phyloP scores from a whole-genome alignment of 1,140 invertebrate species.

The Caligus rogercresseyi region DNA sequence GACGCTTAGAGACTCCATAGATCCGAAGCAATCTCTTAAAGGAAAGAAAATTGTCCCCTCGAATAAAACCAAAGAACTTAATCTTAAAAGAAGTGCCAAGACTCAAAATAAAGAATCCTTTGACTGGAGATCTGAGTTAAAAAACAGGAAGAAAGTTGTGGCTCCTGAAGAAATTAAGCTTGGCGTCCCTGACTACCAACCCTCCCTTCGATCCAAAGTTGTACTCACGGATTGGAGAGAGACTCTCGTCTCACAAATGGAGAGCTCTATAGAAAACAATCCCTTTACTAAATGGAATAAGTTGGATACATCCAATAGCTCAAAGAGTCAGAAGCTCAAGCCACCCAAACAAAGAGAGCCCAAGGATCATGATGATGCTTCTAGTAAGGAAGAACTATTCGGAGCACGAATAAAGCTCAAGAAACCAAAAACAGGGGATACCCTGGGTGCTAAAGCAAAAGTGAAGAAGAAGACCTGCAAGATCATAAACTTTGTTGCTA shows the following conservation, averaged over 20 bases:
- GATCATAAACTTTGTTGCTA: not conserved
- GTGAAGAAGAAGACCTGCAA: not conserved
- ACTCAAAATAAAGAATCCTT: not conserved
- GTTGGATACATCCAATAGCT: not conserved
- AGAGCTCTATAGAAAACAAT: not conserved
- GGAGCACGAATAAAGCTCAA: not conserved
- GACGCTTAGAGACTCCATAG: not conserved
- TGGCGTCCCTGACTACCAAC: not conserved
- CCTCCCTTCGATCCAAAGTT: not conserved
- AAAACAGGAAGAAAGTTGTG: not conserved
- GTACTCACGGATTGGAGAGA: not conserved
- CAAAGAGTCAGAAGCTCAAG: too few species aligned
- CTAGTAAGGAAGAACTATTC: too few species aligned
- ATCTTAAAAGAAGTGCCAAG: not conserved
- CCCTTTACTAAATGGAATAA: not conserved
- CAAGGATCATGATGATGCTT: too few species aligned
- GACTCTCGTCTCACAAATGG: not conserved
- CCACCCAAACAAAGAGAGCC: too few species aligned
- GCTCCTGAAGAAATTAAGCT: not conserved
- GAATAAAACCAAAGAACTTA: not conserved
- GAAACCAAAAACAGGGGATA: not conserved
- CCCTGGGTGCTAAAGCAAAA: not conserved
- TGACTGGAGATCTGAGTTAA: not conserved
- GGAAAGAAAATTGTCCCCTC: not conserved
- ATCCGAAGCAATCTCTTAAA: not conserved